Evolutionary conservation across 2,888 invertebrate genomes (phyloP).

Genomic region (Malthinus flaveolus): DNA sequence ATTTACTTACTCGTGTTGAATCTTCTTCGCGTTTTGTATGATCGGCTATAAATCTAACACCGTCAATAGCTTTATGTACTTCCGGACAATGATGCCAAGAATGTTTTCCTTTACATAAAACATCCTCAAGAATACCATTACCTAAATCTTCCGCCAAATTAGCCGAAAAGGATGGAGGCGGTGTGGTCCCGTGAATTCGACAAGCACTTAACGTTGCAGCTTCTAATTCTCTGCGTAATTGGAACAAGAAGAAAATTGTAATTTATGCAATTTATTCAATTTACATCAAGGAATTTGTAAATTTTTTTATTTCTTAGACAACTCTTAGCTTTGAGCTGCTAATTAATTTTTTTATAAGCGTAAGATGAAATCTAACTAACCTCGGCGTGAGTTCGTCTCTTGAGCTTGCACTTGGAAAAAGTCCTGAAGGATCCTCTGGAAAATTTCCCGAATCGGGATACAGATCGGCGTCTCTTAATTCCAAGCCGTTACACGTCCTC

Average conservation of each 20-base stretch:
- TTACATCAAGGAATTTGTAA: too few species aligned
- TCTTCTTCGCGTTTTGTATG: conserved; percentile 91
- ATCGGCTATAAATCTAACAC: conserved; percentile 89
- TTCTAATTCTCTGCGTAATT: conserved; percentile 57
- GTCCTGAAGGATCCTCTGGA: conserved; percentile 55
- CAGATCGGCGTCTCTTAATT: conserved; percentile 62
- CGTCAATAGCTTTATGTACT: conserved; percentile 90
- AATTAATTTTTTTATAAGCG: background rate
- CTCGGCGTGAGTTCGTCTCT: conserved; percentile 61
- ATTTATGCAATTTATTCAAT: background rate
- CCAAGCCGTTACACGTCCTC: conserved; percentile 76
- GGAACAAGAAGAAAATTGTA: too few species aligned
- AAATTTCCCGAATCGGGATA: conserved; percentile 48
- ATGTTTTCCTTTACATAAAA: conserved; percentile 59
- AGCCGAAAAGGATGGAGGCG: conserved; percentile 58
- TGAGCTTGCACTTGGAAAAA: conserved; percentile 61
- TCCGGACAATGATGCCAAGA: conserved; percentile 91
- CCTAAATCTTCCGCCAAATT: conserved; percentile 56
- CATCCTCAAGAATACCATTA: conserved; percentile 43
- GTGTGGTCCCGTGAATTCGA: conserved; percentile 64
- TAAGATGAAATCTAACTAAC: conserved; percentile 43
- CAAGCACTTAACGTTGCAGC: conserved; percentile 61
- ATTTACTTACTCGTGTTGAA: conserved; percentile 75
- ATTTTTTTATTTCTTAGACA: background rate
- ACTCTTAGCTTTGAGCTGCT: background rate